Conservation (phyloP, 1,140 invertebrate genomes). For the Drosophila parvula region DNA sequence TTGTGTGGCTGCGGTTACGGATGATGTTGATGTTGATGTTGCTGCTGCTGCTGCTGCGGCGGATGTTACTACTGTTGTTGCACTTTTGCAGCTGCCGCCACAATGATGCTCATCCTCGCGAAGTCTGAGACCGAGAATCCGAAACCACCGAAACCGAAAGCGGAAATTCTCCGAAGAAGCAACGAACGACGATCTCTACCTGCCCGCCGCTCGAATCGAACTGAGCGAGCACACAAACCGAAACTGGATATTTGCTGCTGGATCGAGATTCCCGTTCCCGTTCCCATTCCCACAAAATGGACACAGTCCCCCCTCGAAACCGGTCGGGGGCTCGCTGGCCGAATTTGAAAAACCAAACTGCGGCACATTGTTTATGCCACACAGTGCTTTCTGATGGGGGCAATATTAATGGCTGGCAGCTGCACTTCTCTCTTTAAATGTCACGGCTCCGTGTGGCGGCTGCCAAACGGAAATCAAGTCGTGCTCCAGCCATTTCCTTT, state of each 20-base stretch:
- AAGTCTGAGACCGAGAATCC: slow-evolving; percentile 48
- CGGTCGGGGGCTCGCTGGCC: slow-evolving; percentile 68
- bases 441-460: slow-evolving; percentile 27
- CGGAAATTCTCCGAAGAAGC: slow-evolving; percentile 43
- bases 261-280: slow-evolving; percentile 64
- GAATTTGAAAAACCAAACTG: slow-evolving; percentile 66
- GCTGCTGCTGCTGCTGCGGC: slow-evolving; percentile 19
- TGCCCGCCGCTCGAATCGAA: slow-evolving; percentile 72
- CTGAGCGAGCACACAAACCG: slow-evolving; percentile 39
- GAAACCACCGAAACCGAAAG: slow-evolving; percentile 60
- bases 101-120: slow-evolving; percentile 58
- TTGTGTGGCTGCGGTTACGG: slow-evolving; percentile 26
- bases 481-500: slow-evolving; percentile 31
- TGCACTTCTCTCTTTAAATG: slow-evolving; percentile 45
- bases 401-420: slow-evolving; percentile 71
- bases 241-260: slow-evolving; percentile 72
- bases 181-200: slow-evolving; percentile 54
- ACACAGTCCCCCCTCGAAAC: slow-evolving; percentile 46
- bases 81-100: slow-evolving; percentile 75
- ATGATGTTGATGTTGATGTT: slow-evolving; percentile 12
- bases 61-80: slow-evolving; percentile 48
- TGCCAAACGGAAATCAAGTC: slow-evolving; percentile 29
- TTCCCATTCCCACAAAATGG: slow-evolving; percentile 63
- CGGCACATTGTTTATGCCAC: slow-evolving; percentile 68
- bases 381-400: slow-evolving; percentile 45